These are phyloP conservation scores for Pachymerium ferrugineum DNA, from an alignment of 2,888 invertebrate genomes.

Conservation along the genomic window DNA sequence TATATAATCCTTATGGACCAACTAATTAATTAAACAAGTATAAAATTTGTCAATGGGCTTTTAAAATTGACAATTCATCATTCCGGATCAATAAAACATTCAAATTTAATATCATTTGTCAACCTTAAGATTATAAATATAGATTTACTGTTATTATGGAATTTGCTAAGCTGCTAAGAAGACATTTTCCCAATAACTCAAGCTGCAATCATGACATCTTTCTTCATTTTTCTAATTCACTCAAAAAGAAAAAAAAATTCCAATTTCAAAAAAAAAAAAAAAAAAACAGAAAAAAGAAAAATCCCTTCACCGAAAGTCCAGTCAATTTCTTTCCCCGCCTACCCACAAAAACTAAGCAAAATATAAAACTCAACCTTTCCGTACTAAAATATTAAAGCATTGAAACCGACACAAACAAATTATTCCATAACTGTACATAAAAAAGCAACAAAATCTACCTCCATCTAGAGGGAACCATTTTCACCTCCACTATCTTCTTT, in stretches of 20 bases:
- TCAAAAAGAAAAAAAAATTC: neutral
- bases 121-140: neutral
- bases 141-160: neutral
- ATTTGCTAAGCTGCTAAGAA: neutral
- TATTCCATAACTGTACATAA: neutral
- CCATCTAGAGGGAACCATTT: neutral
- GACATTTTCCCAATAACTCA: neutral
- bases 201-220: neutral
- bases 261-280: neutral
- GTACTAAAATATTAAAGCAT: neutral
- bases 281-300: too few relatives aligned
- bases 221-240: neutral
- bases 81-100: too few relatives aligned
- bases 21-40: neutral
- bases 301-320: neutral
- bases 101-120: neutral
- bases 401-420: neutral
- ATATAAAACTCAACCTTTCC: neutral
- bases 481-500: slow-evolving; percentile 2
- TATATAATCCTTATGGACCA: too few relatives aligned
- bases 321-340: neutral
- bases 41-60: too few relatives aligned
- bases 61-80: too few relatives aligned
- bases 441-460: neutral
- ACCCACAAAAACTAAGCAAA: neutral